Evolutionary conservation across 2,113 vertebrate species (phyloP).

Genomic region (Grammomys surdaster): DNA sequence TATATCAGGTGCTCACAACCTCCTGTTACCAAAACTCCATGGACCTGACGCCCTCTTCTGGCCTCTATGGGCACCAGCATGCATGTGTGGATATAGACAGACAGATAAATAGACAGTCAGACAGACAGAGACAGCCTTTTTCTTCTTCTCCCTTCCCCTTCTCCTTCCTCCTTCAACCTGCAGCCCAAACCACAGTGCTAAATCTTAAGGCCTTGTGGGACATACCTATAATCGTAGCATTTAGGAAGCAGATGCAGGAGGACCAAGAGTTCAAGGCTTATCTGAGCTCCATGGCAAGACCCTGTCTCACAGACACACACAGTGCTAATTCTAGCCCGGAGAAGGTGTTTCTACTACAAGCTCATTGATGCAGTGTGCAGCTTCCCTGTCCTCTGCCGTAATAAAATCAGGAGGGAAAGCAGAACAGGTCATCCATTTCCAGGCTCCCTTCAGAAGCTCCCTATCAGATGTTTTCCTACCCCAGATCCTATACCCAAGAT

Average conservation of each 20-base stretch:
- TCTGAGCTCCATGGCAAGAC: neutral
- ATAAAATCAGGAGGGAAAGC: neutral
- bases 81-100: neutral
- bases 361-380: neutral
- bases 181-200: conserved; percentile 16
- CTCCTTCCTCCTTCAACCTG: neutral
- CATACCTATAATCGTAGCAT: neutral
- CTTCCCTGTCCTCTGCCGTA: neutral
- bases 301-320: neutral
- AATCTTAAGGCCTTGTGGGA: neutral
- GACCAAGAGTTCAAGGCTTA: neutral
- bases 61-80: neutral
- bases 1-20: neutral
- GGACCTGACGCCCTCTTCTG: neutral
- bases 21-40: neutral
- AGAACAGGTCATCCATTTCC: neutral
- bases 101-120: neutral
- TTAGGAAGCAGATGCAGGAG: neutral
- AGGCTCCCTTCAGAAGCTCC: neutral
- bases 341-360: conserved; percentile 10
- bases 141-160: neutral
- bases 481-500: neutral
- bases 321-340: neutral
- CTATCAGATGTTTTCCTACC: neutral
- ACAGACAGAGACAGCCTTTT: neutral